phyloP scores from a whole-genome alignment of 1,140 invertebrate genomes.

The Euborellia annulipes region DNA sequence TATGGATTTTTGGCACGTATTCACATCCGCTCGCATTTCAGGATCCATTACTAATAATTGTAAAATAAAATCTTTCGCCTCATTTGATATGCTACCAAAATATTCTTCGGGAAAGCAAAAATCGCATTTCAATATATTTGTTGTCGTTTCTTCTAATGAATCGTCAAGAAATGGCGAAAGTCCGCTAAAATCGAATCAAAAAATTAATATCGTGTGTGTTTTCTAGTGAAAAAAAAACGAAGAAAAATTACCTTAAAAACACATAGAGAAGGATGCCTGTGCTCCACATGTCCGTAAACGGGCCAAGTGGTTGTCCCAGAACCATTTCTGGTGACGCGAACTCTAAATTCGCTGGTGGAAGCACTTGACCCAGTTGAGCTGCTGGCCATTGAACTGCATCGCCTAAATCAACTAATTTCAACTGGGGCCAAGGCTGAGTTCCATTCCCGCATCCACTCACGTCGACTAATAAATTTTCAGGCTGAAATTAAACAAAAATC shows the following conservation, averaged over 20 bases:
- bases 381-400: constrained; percentile 44
- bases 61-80: constrained; percentile 49
- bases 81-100: constrained; percentile 49
- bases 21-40: constrained; percentile 34
- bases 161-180: constrained; percentile 69
- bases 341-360: constrained; percentile 57
- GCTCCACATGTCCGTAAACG: constrained; percentile 62
- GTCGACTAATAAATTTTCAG: constrained; percentile 64
- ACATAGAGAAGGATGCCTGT: constrained; percentile 66
- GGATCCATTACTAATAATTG: constrained; percentile 43
- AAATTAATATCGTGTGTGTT: no score
- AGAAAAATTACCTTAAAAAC: constrained; percentile 54
- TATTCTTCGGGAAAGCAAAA: constrained; percentile 71
- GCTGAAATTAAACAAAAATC: constrained; percentile 27
- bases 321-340: constrained; percentile 70
- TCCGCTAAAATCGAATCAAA: constrained; percentile 36
- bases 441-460: constrained; percentile 26
- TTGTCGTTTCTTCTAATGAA: constrained; percentile 65
- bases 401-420: constrained; percentile 69
- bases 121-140: constrained; percentile 66
- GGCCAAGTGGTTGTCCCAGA: constrained; percentile 41
- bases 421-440: constrained; percentile 21
- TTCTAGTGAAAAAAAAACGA: no score
- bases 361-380: constrained; percentile 34
- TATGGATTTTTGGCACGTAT: constrained; percentile 33